Percentiles rank a stretch among this genome's conserved stretches.
phyloP scores from a whole-genome alignment of 2,888 invertebrate genomes.

The Tenthredo scrophulariae region DNA sequence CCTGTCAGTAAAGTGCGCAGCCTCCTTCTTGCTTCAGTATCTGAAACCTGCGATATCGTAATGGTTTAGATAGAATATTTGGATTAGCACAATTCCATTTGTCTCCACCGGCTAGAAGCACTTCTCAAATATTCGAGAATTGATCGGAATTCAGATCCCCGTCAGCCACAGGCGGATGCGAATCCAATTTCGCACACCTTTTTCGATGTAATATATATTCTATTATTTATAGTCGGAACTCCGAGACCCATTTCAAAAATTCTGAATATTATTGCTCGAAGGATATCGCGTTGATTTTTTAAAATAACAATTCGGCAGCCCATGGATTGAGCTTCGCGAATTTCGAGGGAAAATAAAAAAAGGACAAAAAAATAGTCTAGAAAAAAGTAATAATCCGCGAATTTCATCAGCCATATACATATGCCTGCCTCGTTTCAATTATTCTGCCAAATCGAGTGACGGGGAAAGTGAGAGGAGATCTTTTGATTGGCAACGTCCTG shows the following conservation, averaged over 20 bases:
- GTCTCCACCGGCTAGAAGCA: neutral
- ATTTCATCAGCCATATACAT: neutral
- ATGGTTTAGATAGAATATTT: slow-evolving; percentile 1
- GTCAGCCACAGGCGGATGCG: neutral
- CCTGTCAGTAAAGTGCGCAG: slow-evolving; percentile 39
- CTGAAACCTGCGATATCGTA: neutral
- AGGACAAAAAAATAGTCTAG: neutral
- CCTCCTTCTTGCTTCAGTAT: neutral
- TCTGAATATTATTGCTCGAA: neutral
- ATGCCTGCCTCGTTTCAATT: neutral
- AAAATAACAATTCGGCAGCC: neutral
- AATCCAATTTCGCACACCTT: neutral
- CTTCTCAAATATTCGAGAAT: neutral
- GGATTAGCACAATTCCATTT: neutral
- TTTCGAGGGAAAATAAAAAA: neutral
- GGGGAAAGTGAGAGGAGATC: neutral
- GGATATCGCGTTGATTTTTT: neutral
- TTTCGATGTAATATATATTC: neutral
- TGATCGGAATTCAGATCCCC: neutral
- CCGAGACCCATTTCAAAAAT: neutral
- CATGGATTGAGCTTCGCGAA: neutral
- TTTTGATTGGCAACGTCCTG: neutral
- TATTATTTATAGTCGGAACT: neutral
- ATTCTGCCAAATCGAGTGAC: neutral
- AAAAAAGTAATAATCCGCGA: neutral